These are phyloP conservation scores for Hippocampus barbouri DNA, from an alignment of 2,113 vertebrate genomes.

Conservation along the genomic window DNA sequence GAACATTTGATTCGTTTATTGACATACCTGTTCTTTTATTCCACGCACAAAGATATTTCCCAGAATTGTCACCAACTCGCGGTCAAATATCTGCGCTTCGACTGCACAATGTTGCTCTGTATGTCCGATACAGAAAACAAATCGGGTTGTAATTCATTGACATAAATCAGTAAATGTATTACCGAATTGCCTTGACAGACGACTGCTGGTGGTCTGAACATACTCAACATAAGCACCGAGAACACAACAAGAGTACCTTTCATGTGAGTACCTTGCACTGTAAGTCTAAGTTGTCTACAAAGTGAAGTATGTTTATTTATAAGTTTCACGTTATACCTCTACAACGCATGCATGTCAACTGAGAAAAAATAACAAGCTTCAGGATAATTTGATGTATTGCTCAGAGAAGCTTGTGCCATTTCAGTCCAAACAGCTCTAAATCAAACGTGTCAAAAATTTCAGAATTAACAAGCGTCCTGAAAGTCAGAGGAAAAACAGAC, in stretches of 20 bases:
- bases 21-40: not conserved
- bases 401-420: constrained; percentile 70
- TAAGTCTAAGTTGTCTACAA: constrained; percentile 44
- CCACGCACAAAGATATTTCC: not conserved
- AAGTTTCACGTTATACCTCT: constrained; percentile 61
- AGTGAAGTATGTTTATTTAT: constrained; percentile 62
- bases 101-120: not conserved
- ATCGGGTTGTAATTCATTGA: not conserved
- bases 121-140: not conserved
- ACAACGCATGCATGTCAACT: constrained; percentile 55
- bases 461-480: constrained; percentile 61
- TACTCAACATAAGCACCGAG: not conserved
- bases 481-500: constrained; percentile 23
- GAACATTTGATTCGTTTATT: not conserved
- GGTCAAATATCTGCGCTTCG: not conserved
- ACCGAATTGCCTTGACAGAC: not conserved
- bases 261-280: constrained; percentile 22
- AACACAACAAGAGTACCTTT: constrained; percentile 5
- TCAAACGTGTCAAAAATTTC: constrained; percentile 73
- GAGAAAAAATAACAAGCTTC: constrained; percentile 72
- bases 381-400: constrained; percentile 73
- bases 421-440: constrained; percentile 76
- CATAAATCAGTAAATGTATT: constrained; percentile 2
- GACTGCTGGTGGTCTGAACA: not conserved
- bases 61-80: too few relatives aligned